Percentiles rank a stretch among this genome's conserved stretches.
phyloP scores from a whole-genome alignment of 2,113 vertebrate species.

The Camelus bactrianus region DNA sequence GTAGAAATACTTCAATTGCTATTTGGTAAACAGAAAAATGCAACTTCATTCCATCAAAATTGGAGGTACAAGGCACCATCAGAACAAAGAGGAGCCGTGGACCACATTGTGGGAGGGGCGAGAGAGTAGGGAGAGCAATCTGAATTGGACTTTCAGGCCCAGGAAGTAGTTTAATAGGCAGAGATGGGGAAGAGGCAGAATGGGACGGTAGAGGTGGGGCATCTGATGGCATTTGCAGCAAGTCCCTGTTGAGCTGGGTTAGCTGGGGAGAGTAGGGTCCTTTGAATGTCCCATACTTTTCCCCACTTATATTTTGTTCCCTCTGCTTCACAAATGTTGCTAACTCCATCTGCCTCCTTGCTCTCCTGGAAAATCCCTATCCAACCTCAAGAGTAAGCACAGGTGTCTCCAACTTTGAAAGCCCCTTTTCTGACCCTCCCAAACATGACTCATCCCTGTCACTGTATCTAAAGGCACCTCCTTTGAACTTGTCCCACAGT shows the following conservation, averaged over 20 bases:
- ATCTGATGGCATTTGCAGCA: not conserved
- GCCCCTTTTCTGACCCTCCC: not conserved
- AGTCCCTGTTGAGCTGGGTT: not conserved
- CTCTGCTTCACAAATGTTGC: not conserved
- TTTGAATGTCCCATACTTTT: not conserved
- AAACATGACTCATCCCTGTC: not conserved
- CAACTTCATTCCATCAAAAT: not conserved
- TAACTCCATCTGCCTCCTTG: not conserved
- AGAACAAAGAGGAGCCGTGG: not conserved
- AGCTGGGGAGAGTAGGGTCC: not conserved
- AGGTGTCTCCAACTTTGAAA: not conserved
- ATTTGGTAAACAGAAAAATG: not conserved
- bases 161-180: not conserved
- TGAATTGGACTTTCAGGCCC: not conserved
- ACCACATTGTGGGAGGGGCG: not conserved
- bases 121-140: not conserved
- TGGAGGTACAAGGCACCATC: not conserved
- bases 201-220: not conserved
- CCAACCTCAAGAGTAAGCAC: not conserved
- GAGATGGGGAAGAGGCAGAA: not conserved
- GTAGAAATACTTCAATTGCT: not conserved
- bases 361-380: not conserved
- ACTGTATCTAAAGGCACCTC: not conserved
- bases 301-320: not conserved
- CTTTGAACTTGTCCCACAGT: not conserved